Percentiles rank a stretch among this genome's conserved stretches.
Conservation (phyloP, 2,113 vertebrate species). For the Urocynchramus pylzowi region DNA sequence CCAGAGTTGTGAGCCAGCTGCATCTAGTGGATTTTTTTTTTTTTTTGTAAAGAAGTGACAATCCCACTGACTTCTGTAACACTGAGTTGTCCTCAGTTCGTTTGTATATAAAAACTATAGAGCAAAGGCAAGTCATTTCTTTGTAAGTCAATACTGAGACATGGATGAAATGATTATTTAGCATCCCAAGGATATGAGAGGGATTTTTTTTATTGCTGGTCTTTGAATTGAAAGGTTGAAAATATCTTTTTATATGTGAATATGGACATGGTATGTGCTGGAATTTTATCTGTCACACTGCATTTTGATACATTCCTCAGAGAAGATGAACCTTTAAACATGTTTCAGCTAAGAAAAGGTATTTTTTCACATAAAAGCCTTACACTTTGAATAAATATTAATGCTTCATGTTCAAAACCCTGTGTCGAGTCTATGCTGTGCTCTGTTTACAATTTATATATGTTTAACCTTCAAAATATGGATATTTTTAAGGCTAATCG, state of each 20-base stretch:
- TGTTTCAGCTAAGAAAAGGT: neutral
- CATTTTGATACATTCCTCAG: neutral
- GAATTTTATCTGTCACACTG: slow-evolving; percentile 4
- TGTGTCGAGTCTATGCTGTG: neutral
- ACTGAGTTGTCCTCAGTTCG: neutral
- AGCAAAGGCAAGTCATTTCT: slow-evolving; percentile 1
- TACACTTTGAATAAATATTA: slow-evolving; percentile 9
- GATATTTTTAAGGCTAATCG: neutral
- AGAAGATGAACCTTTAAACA: slow-evolving; percentile 12
- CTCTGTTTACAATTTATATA: neutral
- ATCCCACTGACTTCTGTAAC: neutral
- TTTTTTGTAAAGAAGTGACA: neutral
- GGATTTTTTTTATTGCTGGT: neutral
- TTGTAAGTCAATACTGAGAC: slow-evolving; percentile 13
- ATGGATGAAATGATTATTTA: slow-evolving; percentile 4
- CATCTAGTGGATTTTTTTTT: neutral
- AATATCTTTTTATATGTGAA: slow-evolving; percentile 6
- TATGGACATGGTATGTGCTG: neutral
- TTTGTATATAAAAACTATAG: slow-evolving; percentile 17
- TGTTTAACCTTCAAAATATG: neutral
- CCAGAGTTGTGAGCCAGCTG: slow-evolving; percentile 1
- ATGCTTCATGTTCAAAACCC: neutral
- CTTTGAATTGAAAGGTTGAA: slow-evolving; percentile 29
- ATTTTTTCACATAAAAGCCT: slow-evolving; percentile 6
- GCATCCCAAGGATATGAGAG: neutral